A percentile compares a stretch with the other conserved stretches of the same genome.
phyloP scores from a whole-genome alignment of 2,797 vertebrate species.

The Rhinella marina region DNA sequence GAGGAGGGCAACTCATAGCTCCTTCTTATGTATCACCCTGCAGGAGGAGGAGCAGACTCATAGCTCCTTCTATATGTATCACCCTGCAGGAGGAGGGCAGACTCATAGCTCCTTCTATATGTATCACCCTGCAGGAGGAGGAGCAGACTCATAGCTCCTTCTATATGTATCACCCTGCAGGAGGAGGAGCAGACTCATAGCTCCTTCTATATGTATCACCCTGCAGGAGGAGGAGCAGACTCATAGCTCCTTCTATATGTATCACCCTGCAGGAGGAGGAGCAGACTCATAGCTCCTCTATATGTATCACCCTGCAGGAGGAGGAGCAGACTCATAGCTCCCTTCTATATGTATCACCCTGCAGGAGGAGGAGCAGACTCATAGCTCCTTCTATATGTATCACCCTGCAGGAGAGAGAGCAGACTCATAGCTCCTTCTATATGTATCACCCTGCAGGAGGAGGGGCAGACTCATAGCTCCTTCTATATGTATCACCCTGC shows the following conservation, averaged over 20 bases:
- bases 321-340: too few relatives aligned
- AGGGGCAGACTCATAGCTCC: slow-evolving; percentile 19
- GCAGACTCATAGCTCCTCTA: slow-evolving; percentile 22
- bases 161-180: slow-evolving; percentile 24
- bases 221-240: neutral
- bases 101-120: neutral
- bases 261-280: neutral
- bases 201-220: slow-evolving; percentile 12
- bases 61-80: neutral
- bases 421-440: neutral
- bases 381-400: neutral
- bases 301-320: neutral
- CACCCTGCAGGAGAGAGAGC: too few relatives aligned
- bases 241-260: neutral
- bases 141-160: slow-evolving; percentile 17
- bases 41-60: neutral
- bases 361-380: slow-evolving; percentile 14
- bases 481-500: neutral
- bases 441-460: neutral
- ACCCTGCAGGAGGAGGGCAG: neutral
- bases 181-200: slow-evolving; percentile 12
- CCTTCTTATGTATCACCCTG: neutral
- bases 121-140: slow-evolving; percentile 11
- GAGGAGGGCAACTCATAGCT: neutral
- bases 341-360: slow-evolving; percentile 12